Evolutionary conservation across 2,888 invertebrate genomes (phyloP).

Genomic region (Tuta absoluta): DNA sequence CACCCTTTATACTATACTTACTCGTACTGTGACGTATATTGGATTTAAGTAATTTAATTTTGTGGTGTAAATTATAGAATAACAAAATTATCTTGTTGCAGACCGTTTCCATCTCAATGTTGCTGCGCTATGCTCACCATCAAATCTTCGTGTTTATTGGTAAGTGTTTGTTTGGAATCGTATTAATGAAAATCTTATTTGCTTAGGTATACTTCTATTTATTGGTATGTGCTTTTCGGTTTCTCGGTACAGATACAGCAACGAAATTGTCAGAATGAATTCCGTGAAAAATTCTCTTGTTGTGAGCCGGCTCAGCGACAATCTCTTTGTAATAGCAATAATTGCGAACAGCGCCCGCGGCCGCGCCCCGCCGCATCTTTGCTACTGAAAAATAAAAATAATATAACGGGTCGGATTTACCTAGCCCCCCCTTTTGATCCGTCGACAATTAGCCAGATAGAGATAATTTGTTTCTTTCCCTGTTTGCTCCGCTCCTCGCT

Average conservation of each 20-base stretch:
- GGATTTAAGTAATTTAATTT: too few species aligned
- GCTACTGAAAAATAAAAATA: constrained; percentile 53
- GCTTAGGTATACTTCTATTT: neutral
- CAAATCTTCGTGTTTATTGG: constrained; percentile 99
- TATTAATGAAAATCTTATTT: neutral
- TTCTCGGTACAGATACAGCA: constrained; percentile 38
- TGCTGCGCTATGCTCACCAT: constrained; percentile 98
- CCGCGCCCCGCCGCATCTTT: constrained; percentile 23
- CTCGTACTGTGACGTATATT: too few species aligned
- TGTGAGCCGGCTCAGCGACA: constrained; percentile 71
- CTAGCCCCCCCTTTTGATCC: constrained; percentile 68
- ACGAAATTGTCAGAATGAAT: constrained; percentile 61
- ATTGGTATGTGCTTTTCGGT: constrained; percentile 16
- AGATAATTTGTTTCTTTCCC: constrained; percentile 73
- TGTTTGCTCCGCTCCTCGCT: constrained; percentile 50
- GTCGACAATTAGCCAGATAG: constrained; percentile 73
- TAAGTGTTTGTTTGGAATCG: constrained; percentile 77
- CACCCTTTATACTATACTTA: too few species aligned
- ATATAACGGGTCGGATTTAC: constrained; percentile 67
- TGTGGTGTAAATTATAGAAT: too few species aligned
- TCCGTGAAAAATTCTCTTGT: constrained; percentile 63
- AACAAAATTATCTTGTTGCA: constrained; percentile 79
- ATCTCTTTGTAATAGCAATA: constrained; percentile 80
- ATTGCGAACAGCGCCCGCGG: constrained; percentile 61
- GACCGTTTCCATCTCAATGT: constrained; percentile 99